phyloP scores from a whole-genome alignment of 2,113 vertebrate species.

The Hydrochoerus hydrochaeris region DNA sequence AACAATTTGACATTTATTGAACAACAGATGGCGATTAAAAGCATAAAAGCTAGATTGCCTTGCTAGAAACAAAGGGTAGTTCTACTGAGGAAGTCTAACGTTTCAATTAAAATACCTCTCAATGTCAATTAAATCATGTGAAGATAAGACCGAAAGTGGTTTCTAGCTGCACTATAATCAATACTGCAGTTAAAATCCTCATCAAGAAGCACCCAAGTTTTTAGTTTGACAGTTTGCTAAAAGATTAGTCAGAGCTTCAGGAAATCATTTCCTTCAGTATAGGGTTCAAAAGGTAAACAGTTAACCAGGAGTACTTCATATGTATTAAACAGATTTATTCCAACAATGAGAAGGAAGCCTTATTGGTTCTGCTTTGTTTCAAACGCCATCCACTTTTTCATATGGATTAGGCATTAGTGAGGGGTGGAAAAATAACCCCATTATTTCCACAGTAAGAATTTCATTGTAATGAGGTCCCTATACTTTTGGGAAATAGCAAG shows the following conservation, averaged over 20 bases:
- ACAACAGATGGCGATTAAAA: conserved; percentile 89
- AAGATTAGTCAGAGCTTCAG: conserved; percentile 80
- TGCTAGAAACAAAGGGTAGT: conserved; percentile 82
- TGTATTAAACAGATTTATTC: conserved; percentile 73
- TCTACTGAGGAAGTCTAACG: conserved; percentile 79
- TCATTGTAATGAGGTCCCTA: conserved; percentile 34
- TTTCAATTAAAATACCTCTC: conserved; percentile 83
- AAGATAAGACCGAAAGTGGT: conserved; percentile 76
- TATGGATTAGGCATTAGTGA: conserved; percentile 67
- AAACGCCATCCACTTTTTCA: conserved; percentile 52
- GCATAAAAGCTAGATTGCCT: conserved; percentile 86
- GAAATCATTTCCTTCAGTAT: conserved; percentile 72
- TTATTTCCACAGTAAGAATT: conserved; percentile 64
- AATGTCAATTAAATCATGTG: conserved; percentile 81
- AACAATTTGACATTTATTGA: conserved; percentile 88
- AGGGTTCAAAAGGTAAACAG: conserved; percentile 79
- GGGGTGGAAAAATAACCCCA: conserved; percentile 64
- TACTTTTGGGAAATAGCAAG: conserved; percentile 20
- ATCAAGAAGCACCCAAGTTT: conserved; percentile 80
- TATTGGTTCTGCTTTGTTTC: conserved; percentile 56
- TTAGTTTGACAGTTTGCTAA: conserved; percentile 80
- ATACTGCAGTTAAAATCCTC: conserved; percentile 81
- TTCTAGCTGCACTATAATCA: conserved; percentile 80
- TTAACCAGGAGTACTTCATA: conserved; percentile 63
- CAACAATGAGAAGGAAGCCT: background rate